Evolutionary conservation across 2,797 vertebrate species (phyloP).

Genomic region (Capromys pilorides): DNA sequence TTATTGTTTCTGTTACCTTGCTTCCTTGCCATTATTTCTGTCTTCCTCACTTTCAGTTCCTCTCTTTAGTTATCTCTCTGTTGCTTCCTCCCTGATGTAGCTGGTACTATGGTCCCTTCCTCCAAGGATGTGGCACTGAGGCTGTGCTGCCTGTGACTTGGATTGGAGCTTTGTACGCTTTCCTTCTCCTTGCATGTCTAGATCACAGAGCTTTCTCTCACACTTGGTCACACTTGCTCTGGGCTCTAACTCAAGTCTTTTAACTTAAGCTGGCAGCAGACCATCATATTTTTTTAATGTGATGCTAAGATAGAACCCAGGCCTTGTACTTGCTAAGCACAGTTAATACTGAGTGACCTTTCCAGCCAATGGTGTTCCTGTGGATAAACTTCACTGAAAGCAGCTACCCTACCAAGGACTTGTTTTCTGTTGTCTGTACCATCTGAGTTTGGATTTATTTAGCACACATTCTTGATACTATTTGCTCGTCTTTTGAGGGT

Average conservation of each 20-base stretch:
- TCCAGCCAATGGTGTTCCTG: neutral
- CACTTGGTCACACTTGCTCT: neutral
- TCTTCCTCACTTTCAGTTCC: neutral
- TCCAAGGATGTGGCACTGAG: fast-evolving
- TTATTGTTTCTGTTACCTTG: neutral
- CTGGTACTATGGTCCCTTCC: neutral
- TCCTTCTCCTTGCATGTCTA: neutral
- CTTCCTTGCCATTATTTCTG: neutral
- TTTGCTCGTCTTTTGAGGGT: no score
- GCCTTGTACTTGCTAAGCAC: neutral
- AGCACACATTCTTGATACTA: neutral
- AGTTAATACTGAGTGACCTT: neutral
- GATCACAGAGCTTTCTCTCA: neutral
- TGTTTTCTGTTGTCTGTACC: neutral
- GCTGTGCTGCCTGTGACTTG: fast-evolving
- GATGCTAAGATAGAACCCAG: neutral
- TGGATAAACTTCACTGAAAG: no score
- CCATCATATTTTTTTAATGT: neutral
- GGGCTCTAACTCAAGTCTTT: neutral
- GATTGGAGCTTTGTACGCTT: neutral
- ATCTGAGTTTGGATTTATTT: neutral
- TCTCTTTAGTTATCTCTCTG: fast-evolving
- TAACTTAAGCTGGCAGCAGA: neutral
- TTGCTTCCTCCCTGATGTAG: neutral
- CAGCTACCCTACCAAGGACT: neutral